These are phyloP conservation scores for Miichthys miiuy DNA, from an alignment of 2,797 vertebrate genomes.

Conservation along the genomic window DNA sequence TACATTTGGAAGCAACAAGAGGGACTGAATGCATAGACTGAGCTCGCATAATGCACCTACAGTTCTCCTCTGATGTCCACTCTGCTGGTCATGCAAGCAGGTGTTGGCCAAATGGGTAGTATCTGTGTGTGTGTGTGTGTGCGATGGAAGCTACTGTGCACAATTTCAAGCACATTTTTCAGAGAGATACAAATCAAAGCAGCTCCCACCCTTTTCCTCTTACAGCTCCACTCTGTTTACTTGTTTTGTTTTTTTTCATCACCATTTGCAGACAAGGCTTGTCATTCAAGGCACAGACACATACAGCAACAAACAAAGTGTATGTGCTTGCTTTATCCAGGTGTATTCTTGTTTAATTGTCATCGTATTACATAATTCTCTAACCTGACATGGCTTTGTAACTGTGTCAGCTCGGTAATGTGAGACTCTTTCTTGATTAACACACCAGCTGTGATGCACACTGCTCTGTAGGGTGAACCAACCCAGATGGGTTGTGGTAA, in stretches of 20 bases:
- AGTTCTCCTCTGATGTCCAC: slow-evolving; percentile 19
- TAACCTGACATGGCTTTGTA: slow-evolving; percentile 8
- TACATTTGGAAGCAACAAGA: slow-evolving; percentile 1
- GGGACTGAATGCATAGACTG: neutral
- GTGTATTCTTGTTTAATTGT: neutral
- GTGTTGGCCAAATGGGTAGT: slow-evolving; percentile 11
- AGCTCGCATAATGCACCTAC: neutral
- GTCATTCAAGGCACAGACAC: neutral
- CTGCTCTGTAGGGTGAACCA: slow-evolving; percentile 4
- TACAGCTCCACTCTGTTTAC: slow-evolving; percentile 17
- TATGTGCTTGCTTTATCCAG: neutral
- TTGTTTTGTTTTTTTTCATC: slow-evolving; percentile 15
- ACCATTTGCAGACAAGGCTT: neutral
- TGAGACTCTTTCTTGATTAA: slow-evolving; percentile 37
- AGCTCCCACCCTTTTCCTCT: slow-evolving; percentile 73
- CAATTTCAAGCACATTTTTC: slow-evolving; percentile 39
- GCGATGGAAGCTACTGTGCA: neutral
- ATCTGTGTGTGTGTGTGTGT: too few species aligned
- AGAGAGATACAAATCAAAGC: slow-evolving; percentile 53
- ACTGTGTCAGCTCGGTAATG: slow-evolving; percentile 39
- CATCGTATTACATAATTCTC: neutral
- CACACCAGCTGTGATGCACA: slow-evolving; percentile 48
- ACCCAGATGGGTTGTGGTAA: slow-evolving; percentile 22
- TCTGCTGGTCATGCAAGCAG: slow-evolving; percentile 31
- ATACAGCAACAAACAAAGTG: neutral